Conservation (phyloP, 2,888 invertebrate species). For the Eupeodes latifasciatus region DNA sequence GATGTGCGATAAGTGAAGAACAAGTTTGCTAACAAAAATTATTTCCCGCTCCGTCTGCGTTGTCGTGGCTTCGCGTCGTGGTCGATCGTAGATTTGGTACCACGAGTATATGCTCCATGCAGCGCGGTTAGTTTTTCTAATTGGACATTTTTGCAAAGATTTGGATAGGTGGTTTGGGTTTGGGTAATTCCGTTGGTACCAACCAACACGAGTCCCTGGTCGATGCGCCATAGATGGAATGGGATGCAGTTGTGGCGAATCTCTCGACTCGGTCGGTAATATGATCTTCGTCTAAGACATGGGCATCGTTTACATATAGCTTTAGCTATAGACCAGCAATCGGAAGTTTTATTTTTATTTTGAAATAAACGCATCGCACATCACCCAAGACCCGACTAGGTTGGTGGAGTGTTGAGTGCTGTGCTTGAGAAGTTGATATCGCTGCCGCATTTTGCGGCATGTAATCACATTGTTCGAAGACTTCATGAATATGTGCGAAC, state of each 20-base stretch:
- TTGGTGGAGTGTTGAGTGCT: not conserved
- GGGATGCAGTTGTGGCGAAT: conserved; percentile 68
- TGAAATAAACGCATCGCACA: conserved; percentile 9
- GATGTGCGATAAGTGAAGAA: conserved; percentile 31
- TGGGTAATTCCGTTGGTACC: not conserved
- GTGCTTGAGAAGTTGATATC: not conserved
- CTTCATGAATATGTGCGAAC: conserved; percentile 28
- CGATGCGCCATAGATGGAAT: conserved; percentile 33
- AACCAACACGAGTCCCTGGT: conserved; percentile 15
- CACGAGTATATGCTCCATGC: not conserved
- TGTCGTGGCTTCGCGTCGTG: not conserved
- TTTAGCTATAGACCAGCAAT: not conserved
- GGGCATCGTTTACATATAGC: conserved; percentile 54
- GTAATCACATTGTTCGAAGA: conserved; percentile 34
- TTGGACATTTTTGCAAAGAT: conserved; percentile 50
- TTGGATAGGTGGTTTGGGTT: not conserved
- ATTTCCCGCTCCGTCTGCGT: not conserved
- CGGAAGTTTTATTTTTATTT: conserved; percentile 51
- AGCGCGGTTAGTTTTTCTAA: conserved; percentile 24
- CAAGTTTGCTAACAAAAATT: conserved; percentile 42
- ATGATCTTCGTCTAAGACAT: conserved; percentile 51
- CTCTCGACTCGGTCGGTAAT: conserved; percentile 67
- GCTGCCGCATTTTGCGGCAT: conserved; percentile 16
- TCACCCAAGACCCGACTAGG: not conserved
- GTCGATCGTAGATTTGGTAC: not conserved